These are phyloP conservation scores for Steinernema hermaphroditum DNA, from an alignment of 2,888 invertebrate species.

Conservation along the genomic window DNA sequence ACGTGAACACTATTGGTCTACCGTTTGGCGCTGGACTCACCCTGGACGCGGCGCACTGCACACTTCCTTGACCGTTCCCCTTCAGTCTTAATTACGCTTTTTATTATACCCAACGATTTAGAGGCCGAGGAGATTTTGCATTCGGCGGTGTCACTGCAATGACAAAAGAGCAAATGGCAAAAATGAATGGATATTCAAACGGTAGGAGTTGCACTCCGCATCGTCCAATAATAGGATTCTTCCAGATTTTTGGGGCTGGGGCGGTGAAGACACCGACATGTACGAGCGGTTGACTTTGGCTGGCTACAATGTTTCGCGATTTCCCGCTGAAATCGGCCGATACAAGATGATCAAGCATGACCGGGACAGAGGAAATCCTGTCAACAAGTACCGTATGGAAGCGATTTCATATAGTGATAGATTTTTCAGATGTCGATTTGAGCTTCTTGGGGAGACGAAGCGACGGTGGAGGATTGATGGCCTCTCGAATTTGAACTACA, in stretches of 20 bases:
- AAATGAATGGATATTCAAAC: constrained; percentile 77
- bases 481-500: constrained; percentile 68
- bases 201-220: constrained; percentile 79
- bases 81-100: too few relatives aligned
- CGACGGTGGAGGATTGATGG: constrained; percentile 68
- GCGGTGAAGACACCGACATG: constrained; percentile 81
- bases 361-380: constrained; percentile 80
- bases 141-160: constrained; percentile 94
- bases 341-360: constrained; percentile 94
- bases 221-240: too few relatives aligned
- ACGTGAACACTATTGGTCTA: too few relatives aligned
- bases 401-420: constrained; percentile 36
- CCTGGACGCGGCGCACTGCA: too few relatives aligned
- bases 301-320: constrained; percentile 82
- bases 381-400: constrained; percentile 55
- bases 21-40: too few relatives aligned
- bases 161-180: constrained; percentile 80
- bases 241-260: constrained; percentile 82
- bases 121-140: too few relatives aligned
- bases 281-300: constrained; percentile 47
- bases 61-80: too few relatives aligned
- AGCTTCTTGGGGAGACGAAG: constrained; percentile 68
- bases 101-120: too few relatives aligned
- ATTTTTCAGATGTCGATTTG: constrained; percentile 70
- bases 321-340: constrained; percentile 86